Percentiles rank a stretch among this genome's conserved stretches.
Conservation (phyloP, 2,888 invertebrate species). For the Sesamia inferens region DNA sequence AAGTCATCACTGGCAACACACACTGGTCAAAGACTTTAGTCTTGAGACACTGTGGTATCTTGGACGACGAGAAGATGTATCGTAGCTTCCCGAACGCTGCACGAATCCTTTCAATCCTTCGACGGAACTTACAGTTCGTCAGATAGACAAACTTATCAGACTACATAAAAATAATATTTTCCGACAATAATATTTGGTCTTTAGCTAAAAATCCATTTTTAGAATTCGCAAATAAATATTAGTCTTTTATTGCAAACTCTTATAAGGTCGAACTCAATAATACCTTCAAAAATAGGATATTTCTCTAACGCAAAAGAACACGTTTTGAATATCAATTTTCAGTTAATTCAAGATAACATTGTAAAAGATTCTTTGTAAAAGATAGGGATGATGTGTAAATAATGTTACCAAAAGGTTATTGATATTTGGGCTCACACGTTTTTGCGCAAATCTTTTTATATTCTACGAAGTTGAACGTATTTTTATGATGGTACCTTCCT, state of each 20-base stretch:
- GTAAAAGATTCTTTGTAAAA: conserved; percentile 6
- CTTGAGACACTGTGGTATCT: too few species aligned
- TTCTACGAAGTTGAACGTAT: conserved; percentile 10
- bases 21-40: too few species aligned
- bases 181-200: background rate
- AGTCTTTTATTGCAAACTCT: background rate
- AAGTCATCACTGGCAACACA: too few species aligned
- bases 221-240: conserved; percentile 5
- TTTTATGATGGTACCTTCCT: background rate
- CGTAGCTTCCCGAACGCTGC: too few species aligned
- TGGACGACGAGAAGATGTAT: too few species aligned
- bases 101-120: too few species aligned
- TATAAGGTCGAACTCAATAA: background rate
- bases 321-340: conserved; percentile 5
- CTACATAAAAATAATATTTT: background rate
- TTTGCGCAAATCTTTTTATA: conserved; percentile 8
- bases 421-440: conserved; percentile 21
- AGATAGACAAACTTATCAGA: background rate
- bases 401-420: conserved; percentile 21
- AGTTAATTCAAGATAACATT: conserved; percentile 1
- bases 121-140: too few species aligned
- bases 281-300: background rate
- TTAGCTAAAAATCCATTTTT: conserved; percentile 11
- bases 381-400: background rate
- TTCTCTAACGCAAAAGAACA: conserved; percentile 1